These are phyloP conservation scores for Magallana gigas DNA, from an alignment of 1,140 invertebrate species.

Conservation along the genomic window DNA sequence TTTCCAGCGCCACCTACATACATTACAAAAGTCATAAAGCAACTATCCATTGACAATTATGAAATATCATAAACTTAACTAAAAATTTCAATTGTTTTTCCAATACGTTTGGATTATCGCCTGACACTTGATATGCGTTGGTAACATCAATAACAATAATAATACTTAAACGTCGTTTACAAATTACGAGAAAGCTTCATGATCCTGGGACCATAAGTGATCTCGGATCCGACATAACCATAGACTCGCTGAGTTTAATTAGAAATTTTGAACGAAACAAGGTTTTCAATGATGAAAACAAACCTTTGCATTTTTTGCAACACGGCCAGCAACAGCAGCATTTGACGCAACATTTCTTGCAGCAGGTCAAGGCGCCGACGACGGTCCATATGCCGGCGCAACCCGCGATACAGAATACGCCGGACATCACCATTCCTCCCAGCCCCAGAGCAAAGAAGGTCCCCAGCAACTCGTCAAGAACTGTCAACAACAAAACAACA, in stretches of 20 bases:
- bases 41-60: not conserved
- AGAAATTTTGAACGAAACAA: not conserved
- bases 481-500: slow-evolving; percentile 14
- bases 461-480: slow-evolving; percentile 50
- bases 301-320: slow-evolving; percentile 44
- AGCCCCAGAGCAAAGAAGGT: slow-evolving; percentile 51
- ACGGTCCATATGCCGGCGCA: slow-evolving; percentile 52
- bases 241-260: no score
- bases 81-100: no score
- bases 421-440: slow-evolving; percentile 47
- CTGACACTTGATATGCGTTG: no score
- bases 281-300: not conserved
- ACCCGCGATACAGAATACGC: slow-evolving; percentile 42
- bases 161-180: no score
- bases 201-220: no score
- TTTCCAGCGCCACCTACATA: not conserved
- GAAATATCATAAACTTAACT: not conserved
- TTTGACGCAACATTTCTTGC: slow-evolving; percentile 53
- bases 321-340: slow-evolving; percentile 59
- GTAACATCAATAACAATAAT: no score
- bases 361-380: slow-evolving; percentile 51
- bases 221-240: no score
- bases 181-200: no score
- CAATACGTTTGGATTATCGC: no score
- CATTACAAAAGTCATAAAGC: not conserved